Evolutionary conservation across 1,140 invertebrate genomes (phyloP), one percentile per base, ranked within the genome.

Genomic region (Lutraria rhynchaena): DNA sequence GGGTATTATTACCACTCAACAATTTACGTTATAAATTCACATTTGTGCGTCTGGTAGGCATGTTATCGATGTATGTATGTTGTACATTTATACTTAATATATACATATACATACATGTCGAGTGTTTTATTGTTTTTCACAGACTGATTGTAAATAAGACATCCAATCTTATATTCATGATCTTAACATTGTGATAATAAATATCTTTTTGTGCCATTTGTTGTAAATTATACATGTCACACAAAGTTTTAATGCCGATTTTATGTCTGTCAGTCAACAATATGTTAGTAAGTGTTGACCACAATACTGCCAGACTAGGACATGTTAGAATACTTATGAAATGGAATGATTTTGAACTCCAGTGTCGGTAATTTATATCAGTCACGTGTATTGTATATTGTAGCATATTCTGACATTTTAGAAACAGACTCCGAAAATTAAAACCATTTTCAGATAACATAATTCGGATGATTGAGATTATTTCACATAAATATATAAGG

Each of bases 141-240:
- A 41, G 46, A 75, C 53, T 57, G 44, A 33, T 71, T 57, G 31
- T 71, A 57, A 71, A 57, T 69, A 46, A 1, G 15, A 11, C 17
- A 19, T 35, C 4, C 15, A 69, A 46, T 31, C 63, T 27, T 13
- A 11, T 31, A 7, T 35, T 33, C n/a, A 19, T 27, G 24, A 27
- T 17, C 37, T 22, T 35, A 35, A 3, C 46, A 37, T 7, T 22
- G 33, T 53, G 15, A n/a, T 53, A 19, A 55, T 70, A 70, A 70
- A 70, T 70, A 24, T 41, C 44, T 55, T 53, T 22, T 51, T 37
- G 49, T 55, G 22, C 35, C 35, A 55, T 15, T 60, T 49, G 58
- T 61, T 60, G 27, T 75, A 75, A 75, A 75, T 75, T 44, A 17
- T 15, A 27, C 0, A 44, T 75, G 73, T 61, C 73, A 75, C 9